Evolutionary conservation across 2,797 vertebrate genomes (phyloP).

Genomic region (Synaphobranchus kaupii): DNA sequence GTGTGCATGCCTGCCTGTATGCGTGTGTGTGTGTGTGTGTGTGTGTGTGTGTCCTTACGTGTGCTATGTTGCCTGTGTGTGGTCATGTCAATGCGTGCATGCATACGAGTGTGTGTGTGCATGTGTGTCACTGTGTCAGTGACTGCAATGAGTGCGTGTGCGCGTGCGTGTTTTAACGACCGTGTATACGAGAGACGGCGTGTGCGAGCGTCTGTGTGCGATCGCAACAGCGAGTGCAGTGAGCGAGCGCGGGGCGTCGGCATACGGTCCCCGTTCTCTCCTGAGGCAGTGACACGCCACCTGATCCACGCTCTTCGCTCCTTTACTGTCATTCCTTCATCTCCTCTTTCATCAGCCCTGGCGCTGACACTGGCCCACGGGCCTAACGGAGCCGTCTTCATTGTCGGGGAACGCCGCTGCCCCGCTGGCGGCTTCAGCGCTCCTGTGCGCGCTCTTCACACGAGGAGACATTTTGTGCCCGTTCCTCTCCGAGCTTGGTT

Average conservation of each 20-base stretch:
- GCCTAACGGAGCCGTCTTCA: neutral
- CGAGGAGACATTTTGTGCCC: neutral
- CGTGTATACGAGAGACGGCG: neutral
- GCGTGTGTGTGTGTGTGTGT: neutral
- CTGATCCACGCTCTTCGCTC: neutral
- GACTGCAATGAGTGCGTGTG: too few species aligned
- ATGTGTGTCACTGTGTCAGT: too few species aligned
- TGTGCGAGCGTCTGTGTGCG: neutral
- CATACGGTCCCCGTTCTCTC: neutral
- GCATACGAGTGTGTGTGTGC: neutral
- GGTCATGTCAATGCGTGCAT: neutral
- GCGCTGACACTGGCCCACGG: neutral
- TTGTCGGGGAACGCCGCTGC: neutral
- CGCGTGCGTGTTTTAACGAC: too few species aligned
- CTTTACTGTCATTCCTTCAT: neutral
- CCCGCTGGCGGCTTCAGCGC: neutral
- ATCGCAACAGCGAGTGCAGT: neutral
- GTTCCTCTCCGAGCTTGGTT: neutral
- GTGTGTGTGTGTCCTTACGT: too few species aligned
- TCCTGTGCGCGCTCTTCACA: neutral
- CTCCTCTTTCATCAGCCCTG: slow-evolving; percentile 5
- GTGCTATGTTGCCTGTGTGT: too few species aligned
- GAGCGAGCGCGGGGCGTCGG: neutral
- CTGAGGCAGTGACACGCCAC: neutral
- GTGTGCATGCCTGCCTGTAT: neutral